Base-by-base conservation (phyloP, 2,888 invertebrate genomes). In the Netelia virgata region DNA sequence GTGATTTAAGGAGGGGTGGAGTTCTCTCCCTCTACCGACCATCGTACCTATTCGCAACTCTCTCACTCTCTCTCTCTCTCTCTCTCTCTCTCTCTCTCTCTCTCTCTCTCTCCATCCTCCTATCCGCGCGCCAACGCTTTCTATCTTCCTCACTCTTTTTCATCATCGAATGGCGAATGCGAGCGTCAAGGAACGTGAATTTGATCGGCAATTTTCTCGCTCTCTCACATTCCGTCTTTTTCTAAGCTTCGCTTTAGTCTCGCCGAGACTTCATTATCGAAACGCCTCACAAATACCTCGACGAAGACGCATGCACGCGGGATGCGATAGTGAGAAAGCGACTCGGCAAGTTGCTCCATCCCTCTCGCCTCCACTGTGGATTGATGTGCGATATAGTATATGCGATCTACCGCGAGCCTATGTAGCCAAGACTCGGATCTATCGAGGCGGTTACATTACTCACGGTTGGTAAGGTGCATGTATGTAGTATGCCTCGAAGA, bases 1-100 rank as follows among this genome's bases (percentile, higher is more conserved):
- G 93, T 93, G 93, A 93, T 93, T 93, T 93, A 93, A 91, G 92
- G 90, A 91, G 92, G 92, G 93, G 93, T 92, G 93, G 93, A 93
- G 92, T 90, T 87, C 85, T 87, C 86, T 74, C 86, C 73, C 85
- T 83, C 79, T 50, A 64, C 70, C 77, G 85, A 64, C 50, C 83
- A 84, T 79, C 84, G 86, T 87, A 82, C 84, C 86, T 87, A 72
- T 36, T 78, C 70, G 59, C 77, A 73, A 76, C 63, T 55, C 57
- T 75, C 66, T 79, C n/a, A 16, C 23, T 64, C 43, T 79, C 75
- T 70, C 74, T 43, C 61, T 78, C 70, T 28, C 57, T 50, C 64
- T 68, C 23, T 16, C 43, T 47, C 41, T 59, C 59, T 64, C 41
- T 75, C 80, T 72, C 69, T 66, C 53, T 76, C 72, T 20, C 73